A percentile compares a stretch with the other conserved stretches of the same genome.
Conservation (phyloP, 2,888 invertebrate genomes). For the Torymus texanus region DNA sequence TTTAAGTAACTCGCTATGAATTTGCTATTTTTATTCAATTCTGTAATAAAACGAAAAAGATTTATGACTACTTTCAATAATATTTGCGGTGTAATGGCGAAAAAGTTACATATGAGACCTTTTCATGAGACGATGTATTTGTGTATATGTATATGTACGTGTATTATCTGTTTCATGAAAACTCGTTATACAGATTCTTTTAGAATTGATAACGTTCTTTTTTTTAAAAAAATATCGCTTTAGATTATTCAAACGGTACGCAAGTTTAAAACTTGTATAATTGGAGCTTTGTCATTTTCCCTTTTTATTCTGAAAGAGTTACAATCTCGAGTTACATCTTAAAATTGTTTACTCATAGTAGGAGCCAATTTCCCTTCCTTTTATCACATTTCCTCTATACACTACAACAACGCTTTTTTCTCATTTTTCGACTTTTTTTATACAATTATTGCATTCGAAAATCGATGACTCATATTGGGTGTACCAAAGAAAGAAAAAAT, state of each 20-base stretch:
- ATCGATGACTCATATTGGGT: slow-evolving; percentile 36
- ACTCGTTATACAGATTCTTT: slow-evolving; percentile 49
- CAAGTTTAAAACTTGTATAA: slow-evolving; percentile 54
- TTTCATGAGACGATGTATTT: slow-evolving; percentile 26
- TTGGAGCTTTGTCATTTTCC: slow-evolving; percentile 39
- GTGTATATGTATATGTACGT: slow-evolving; percentile 9
- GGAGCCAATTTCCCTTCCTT: slow-evolving; percentile 25
- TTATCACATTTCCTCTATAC: slow-evolving; percentile 23
- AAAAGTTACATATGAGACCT: slow-evolving; percentile 38
- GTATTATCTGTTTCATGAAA: slow-evolving; percentile 26
- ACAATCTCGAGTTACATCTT: slow-evolving; percentile 1
- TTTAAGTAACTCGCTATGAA: slow-evolving; percentile 15
- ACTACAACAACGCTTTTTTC: slow-evolving; percentile 45
- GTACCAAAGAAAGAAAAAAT: slow-evolving; percentile 26
- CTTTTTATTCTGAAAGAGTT: slow-evolving; percentile 30
- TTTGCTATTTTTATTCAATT: background rate
- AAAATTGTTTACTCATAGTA: slow-evolving; percentile 30
- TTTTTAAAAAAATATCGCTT: slow-evolving; percentile 57
- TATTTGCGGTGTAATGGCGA: slow-evolving; percentile 1
- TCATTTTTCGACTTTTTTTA: slow-evolving; percentile 35
- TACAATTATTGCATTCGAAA: slow-evolving; percentile 53
- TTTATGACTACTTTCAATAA: slow-evolving; percentile 18
- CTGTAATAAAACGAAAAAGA: background rate
- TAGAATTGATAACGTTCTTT: slow-evolving; percentile 51
- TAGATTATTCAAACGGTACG: slow-evolving; percentile 45